Percentiles rank a stretch among this genome's conserved stretches.
phyloP scores from a whole-genome alignment of 2,113 vertebrate genomes.

The Hoplias malabaricus region DNA sequence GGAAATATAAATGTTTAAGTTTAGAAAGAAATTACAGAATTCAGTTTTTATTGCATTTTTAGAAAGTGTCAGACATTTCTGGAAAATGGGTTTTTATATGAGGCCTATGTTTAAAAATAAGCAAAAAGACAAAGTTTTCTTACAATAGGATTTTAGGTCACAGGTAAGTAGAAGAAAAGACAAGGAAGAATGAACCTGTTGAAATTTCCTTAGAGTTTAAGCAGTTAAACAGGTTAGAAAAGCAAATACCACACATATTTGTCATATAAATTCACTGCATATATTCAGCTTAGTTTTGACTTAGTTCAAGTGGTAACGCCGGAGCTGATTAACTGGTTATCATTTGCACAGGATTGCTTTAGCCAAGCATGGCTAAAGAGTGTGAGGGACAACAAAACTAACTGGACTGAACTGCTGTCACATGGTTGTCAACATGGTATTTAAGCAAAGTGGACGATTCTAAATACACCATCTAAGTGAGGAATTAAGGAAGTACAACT shows the following conservation, averaged over 20 bases:
- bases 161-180: too few species aligned
- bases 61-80: too few species aligned
- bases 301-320: neutral
- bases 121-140: too few species aligned
- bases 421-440: neutral
- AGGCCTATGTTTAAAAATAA: too few species aligned
- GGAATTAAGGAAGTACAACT: neutral
- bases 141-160: too few species aligned
- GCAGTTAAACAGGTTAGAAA: too few species aligned
- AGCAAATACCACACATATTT: neutral
- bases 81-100: too few species aligned
- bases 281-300: neutral
- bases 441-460: neutral
- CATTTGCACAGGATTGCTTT: neutral
- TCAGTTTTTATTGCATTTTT: too few species aligned
- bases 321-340: neutral
- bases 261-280: neutral
- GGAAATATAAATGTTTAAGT: too few species aligned
- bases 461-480: neutral
- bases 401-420: neutral
- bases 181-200: too few species aligned
- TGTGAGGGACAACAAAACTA: too few species aligned
- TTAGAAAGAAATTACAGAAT: neutral
- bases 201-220: neutral
- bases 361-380: neutral